Evolutionary conservation across 2,888 invertebrate genomes (phyloP), one percentile per base, ranked within the genome.

Genomic region (Microdon myrmicae): DNA sequence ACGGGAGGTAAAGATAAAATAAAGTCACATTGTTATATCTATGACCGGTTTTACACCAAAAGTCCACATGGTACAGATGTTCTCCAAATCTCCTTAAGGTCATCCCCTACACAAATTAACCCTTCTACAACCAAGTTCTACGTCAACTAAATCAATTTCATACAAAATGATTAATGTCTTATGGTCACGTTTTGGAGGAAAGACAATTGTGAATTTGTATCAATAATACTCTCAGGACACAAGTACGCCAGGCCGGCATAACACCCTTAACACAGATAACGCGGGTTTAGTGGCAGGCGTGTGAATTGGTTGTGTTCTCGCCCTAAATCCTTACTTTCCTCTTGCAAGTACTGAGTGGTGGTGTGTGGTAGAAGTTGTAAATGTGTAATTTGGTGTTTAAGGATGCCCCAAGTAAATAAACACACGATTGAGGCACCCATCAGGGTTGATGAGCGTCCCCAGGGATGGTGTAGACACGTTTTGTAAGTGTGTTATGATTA

Each of bases 401-500:
- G 56, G 51, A 41, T 41, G 35, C 29, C 31, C 20, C 37, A 37
- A 32, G 14, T 22, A 64, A 47, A 51, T 29, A 64, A 64, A 51
- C 56, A 61, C 41, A 23, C 38, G 6, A 8, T 9, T 14, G 29
- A 28, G 26, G 35, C 26, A 39, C 19, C 23, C 43, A 48, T 17
- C 29, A 41, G 56, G 55, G 32, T 45, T 38, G 44, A 34, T 26
- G 29, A 32, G 13, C 41, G 51, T 51, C 61, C 45, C 61, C 29
- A 43, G 61, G 51, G 61, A 64, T 56, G 44, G n/a, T 56, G 28
- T 14, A 22, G 25, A 32, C 61, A 64, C 61, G 56, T 51, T 64
- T 51, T 37, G 39, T 20, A 51, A 64, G 61, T 56, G 61, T 64
- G 61, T 41, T 64, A 51, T 51, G 51, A 37, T 51, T 64, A 64